A percentile compares a stretch with the other conserved stretches of the same genome.
Conservation (phyloP, 2,797 vertebrate genomes). For the Poecilia picta region DNA sequence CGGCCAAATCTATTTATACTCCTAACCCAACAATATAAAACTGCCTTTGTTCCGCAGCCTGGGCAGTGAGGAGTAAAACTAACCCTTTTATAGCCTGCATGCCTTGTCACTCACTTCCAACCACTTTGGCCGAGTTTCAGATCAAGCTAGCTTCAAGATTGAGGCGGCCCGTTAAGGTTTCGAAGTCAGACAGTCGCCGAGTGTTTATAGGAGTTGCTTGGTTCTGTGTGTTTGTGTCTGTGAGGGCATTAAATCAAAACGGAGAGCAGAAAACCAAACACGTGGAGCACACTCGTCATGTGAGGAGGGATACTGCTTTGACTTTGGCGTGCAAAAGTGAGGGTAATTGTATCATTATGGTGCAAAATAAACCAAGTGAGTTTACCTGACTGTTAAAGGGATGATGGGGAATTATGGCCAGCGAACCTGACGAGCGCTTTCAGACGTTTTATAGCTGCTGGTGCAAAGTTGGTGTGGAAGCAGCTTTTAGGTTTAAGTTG, state of each 20-base stretch:
- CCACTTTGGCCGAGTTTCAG: conserved; percentile 39
- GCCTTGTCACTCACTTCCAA: conserved; percentile 62
- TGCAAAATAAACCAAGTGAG: conserved; percentile 14
- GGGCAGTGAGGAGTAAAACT: conserved; percentile 41
- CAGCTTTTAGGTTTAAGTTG: background rate
- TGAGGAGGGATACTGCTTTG: conserved; percentile 19
- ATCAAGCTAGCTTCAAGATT: conserved; percentile 69
- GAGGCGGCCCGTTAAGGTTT: conserved; percentile 45
- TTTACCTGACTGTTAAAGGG: conserved; percentile 25
- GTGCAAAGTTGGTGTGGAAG: conserved; percentile 22
- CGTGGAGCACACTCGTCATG: conserved; percentile 68
- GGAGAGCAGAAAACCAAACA: conserved; percentile 66
- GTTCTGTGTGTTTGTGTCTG: background rate
- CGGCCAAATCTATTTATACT: conserved; percentile 56
- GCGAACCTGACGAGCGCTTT: conserved; percentile 24
- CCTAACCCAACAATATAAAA: conserved; percentile 61
- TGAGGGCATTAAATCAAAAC: conserved; percentile 88
- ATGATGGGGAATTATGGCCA: conserved; percentile 34
- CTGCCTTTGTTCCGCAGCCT: conserved; percentile 49
- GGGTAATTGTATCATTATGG: conserved; percentile 42
- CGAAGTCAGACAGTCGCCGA: background rate
- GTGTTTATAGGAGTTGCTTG: background rate
- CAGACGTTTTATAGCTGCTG: conserved; percentile 19
- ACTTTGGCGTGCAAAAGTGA: conserved; percentile 36
- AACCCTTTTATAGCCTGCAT: conserved; percentile 52